Percentiles rank a stretch among this genome's conserved stretches.
phyloP scores from a whole-genome alignment of 2,797 vertebrate species.

The Eulemur rubriventer region DNA sequence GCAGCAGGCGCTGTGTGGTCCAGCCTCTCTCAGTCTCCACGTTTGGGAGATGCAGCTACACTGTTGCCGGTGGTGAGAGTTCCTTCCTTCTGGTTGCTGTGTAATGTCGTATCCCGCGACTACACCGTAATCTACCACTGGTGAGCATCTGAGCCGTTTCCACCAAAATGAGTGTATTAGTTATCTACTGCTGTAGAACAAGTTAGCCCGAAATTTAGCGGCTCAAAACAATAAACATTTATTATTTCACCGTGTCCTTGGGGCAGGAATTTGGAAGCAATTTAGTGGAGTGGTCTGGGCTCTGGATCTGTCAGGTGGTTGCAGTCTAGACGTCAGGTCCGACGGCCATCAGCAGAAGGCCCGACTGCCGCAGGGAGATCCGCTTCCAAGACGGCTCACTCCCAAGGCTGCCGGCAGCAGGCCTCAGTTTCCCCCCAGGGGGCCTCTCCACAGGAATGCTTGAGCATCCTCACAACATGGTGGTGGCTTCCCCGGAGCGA shows the following conservation, averaged over 20 bases:
- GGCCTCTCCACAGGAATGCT: background rate
- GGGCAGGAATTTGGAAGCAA: background rate
- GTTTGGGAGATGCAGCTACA: background rate
- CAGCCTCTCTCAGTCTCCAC: background rate
- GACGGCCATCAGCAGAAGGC: background rate
- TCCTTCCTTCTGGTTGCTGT: background rate
- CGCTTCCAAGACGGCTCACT: background rate
- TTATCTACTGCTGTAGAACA: background rate
- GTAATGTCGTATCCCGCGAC: background rate
- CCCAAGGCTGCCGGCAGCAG: background rate
- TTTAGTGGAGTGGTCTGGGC: background rate
- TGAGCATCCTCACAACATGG: background rate
- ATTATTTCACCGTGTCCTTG: background rate
- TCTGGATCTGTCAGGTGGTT: background rate
- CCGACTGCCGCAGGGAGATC: background rate
- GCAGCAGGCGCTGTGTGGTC: rapidly evolving
- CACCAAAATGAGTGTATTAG: background rate
- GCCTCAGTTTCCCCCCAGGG: rapidly evolving
- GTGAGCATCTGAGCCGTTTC: background rate
- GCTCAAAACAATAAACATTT: background rate
- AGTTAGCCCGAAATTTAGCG: background rate
- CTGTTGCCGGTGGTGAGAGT: rapidly evolving
- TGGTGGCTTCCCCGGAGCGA: background rate
- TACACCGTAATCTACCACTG: rapidly evolving
- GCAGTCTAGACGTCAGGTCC: background rate